Percentiles rank a stretch among this genome's conserved stretches.
Evolutionary conservation across 2,113 vertebrate species (phyloP).

Genomic region (Amblyornis subalaris): DNA sequence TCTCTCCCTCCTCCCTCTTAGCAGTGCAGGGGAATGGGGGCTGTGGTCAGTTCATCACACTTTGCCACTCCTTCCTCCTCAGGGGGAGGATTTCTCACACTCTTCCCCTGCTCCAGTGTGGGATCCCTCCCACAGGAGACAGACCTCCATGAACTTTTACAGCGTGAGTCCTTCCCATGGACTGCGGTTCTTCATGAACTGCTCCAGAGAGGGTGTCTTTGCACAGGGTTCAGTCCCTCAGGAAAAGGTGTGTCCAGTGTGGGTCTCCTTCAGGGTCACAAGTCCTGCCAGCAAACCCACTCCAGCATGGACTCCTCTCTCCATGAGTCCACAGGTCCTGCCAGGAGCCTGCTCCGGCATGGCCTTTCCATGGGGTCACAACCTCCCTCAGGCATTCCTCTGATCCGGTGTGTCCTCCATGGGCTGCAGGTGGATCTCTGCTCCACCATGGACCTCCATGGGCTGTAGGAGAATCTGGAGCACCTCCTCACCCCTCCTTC

Average conservation of each 20-base stretch:
- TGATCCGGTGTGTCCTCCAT: fast-evolving
- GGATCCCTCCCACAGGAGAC: background rate
- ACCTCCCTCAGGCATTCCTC: background rate
- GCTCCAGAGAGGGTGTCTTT: background rate
- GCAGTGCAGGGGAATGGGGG: background rate
- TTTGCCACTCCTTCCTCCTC: background rate
- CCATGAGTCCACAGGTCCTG: background rate
- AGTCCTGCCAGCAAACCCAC: background rate
- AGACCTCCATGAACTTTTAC: background rate
- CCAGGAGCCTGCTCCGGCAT: background rate
- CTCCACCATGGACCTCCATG: background rate
- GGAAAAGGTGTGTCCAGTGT: background rate
- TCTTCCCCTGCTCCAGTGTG: background rate
- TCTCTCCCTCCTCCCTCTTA: background rate
- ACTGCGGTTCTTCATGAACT: background rate
- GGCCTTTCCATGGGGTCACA: background rate
- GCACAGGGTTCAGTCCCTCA: background rate
- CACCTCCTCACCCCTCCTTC: background rate
- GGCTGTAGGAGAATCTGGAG: background rate
- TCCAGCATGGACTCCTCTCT: background rate
- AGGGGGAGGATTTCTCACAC: background rate
- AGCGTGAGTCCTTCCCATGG: background rate
- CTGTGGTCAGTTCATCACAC: background rate
- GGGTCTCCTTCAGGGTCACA: background rate
- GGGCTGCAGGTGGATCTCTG: background rate